A percentile compares a stretch with the other conserved stretches of the same genome.
These are phyloP conservation scores for Lathamus discolor DNA, from an alignment of 2,113 vertebrate genomes.

Conservation along the genomic window DNA sequence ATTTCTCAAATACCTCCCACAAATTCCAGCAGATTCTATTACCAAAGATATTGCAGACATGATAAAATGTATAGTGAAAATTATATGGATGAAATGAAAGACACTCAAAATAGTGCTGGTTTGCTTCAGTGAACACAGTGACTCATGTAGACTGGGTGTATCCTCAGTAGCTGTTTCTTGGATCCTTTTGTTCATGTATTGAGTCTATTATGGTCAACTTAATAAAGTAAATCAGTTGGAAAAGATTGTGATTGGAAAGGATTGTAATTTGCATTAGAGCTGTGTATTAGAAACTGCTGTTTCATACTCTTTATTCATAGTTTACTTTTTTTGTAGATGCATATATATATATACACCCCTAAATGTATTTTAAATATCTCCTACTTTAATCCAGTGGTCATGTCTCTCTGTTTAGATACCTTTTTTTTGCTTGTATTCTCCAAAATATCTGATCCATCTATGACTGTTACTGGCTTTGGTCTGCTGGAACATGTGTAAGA, in stretches of 20 bases:
- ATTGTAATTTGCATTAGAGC: not conserved
- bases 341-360: not conserved
- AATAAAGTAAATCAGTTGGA: not conserved
- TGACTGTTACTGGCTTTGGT: not conserved
- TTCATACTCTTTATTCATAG: not conserved
- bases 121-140: constrained; percentile 9
- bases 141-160: not conserved
- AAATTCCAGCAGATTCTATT: not conserved
- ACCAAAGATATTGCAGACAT: not conserved
- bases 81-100: not conserved
- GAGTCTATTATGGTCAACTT: not conserved
- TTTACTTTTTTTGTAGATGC: not conserved
- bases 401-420: not conserved
- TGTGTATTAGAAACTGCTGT: not conserved
- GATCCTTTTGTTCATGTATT: not conserved
- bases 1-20: not conserved
- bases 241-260: not conserved
- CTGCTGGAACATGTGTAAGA: not conserved
- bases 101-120: not conserved
- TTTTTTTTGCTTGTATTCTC: not conserved
- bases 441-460: not conserved
- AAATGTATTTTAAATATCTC: not conserved
- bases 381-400: not conserved
- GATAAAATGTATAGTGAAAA: not conserved
- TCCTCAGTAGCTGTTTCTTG: not conserved